Percentiles rank a stretch among this genome's conserved stretches.
These are phyloP conservation scores for Leucosticte australis DNA, from an alignment of 2,113 vertebrate genomes.

Conservation along the genomic window DNA sequence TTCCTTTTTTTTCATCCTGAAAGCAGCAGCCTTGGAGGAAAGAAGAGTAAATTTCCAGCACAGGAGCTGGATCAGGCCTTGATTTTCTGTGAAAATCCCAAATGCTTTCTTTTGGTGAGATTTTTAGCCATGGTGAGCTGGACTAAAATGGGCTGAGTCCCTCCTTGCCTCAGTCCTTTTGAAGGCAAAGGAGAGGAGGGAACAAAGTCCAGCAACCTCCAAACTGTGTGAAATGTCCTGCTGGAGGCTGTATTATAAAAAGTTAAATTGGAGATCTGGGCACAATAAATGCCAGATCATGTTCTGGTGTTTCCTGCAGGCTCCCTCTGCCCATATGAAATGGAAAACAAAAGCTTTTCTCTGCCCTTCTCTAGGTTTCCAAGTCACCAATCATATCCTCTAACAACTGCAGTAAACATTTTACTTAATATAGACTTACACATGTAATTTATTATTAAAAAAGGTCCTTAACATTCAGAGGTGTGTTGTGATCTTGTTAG, in stretches of 20 bases:
- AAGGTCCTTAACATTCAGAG: background rate
- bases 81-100: background rate
- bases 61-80: background rate
- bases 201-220: background rate
- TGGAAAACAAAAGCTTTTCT: background rate
- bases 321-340: background rate
- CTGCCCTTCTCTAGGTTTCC: background rate
- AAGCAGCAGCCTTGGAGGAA: background rate
- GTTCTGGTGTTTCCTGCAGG: background rate
- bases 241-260: background rate
- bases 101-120: background rate
- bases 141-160: background rate
- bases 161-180: background rate
- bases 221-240: background rate
- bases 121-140: background rate
- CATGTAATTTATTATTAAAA: background rate
- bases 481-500: slow-evolving; percentile 7
- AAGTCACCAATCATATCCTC: background rate
- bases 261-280: background rate
- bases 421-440: background rate
- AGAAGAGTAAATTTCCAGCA: background rate
- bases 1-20: background rate
- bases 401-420: background rate
- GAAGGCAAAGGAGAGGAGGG: background rate
- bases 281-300: background rate